phyloP scores from a whole-genome alignment of 2,113 vertebrate genomes.

The Epinephelus moara region DNA sequence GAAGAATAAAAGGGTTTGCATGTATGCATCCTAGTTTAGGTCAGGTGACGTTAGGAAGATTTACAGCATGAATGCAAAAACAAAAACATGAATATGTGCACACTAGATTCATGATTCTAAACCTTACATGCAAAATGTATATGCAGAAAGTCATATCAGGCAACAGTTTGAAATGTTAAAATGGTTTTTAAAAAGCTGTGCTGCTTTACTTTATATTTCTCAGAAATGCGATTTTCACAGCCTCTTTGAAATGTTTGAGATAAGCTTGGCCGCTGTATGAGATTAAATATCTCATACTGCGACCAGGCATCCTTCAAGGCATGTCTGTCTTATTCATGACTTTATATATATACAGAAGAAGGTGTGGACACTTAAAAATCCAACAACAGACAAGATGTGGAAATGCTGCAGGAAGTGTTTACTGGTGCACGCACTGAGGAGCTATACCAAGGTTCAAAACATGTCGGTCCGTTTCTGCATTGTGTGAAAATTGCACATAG shows the following conservation, averaged over 20 bases:
- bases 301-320: not conserved
- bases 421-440: not conserved
- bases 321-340: not conserved
- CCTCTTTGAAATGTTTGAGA: conserved; percentile 21
- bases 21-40: conserved; percentile 22
- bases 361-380: not conserved
- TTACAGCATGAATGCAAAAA: not conserved
- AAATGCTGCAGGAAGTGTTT: not conserved
- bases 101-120: not conserved
- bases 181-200: not conserved
- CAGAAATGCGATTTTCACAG: not conserved
- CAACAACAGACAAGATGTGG: conserved; percentile 10
- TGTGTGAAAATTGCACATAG: conserved; percentile 8
- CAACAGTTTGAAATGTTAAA: not conserved
- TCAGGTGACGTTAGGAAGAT: conserved; percentile 12
- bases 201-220: not conserved
- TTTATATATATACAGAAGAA: not conserved
- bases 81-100: not conserved
- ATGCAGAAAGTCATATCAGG: not conserved
- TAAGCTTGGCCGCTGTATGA: conserved; percentile 6
- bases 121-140: not conserved
- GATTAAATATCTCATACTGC: conserved; percentile 8
- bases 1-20: conserved; percentile 9
- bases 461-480: not conserved
- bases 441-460: not conserved